Base-by-base conservation (phyloP, 2,113 vertebrate genomes). In the Daubentonia madagascariensis region DNA sequence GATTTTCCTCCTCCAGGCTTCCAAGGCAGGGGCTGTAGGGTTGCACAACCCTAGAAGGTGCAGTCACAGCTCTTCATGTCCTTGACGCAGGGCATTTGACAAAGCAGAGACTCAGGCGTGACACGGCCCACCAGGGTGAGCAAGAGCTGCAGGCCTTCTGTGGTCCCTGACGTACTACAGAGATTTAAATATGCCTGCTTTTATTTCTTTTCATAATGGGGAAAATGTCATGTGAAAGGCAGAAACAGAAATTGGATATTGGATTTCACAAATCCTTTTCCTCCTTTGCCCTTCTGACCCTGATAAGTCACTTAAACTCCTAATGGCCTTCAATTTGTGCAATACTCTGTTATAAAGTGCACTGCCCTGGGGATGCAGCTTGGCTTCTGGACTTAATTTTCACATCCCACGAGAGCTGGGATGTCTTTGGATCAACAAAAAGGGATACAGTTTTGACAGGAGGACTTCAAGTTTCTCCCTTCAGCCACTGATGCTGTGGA, bases 211-310 rank as follows among this genome's bases (percentile, higher is more conserved):
- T 91, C 76, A 28, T 37, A 85, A 63, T 92, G 28, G 92, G 84
- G 73, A 97, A 87, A 81, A 84, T 89, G 22, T 83, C 87, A 32
- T 25, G 54, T 70, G 63, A 92, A 84, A 84, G 43, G 52, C 86
- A 85, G 79, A 75, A 91, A 87, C n/a, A 89, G 40, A 85, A 93
- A 73, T 87, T 96, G 45, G 37, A 78, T 93, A 93, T 18, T 87
- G 67, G 30, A 92, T 96, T 93, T 95, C 83, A 95, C 45, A 91
- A 59, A 97, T 70, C 67, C 23, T 87, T 89, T 81, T 94, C 28
- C 28, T 91, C 0, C 59, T 93, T 91, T 89, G 20, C 30, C 72
- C 88, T 94, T 88, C 40, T 94, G 85, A 85, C 85, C 30, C 43
- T 72, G 50, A 30, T 89, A 85, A 97, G 76, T 91, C 61, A 57